These are phyloP conservation scores for Pandion haliaetus DNA, from an alignment of 2,113 vertebrate species.

Conservation along the genomic window DNA sequence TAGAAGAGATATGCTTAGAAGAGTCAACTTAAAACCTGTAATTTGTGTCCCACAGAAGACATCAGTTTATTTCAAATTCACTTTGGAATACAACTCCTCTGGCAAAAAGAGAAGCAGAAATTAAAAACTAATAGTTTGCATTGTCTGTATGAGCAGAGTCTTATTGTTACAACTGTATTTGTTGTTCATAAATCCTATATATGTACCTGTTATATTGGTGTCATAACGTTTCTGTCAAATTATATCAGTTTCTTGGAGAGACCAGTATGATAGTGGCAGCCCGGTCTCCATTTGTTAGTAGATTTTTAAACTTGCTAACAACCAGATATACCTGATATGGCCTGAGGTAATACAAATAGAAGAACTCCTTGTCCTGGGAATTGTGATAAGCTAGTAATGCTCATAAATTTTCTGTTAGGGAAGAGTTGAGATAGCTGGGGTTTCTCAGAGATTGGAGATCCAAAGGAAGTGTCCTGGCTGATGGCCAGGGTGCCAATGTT, in stretches of 20 bases:
- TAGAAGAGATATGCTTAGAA: background rate
- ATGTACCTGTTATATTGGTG: background rate
- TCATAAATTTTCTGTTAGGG: background rate
- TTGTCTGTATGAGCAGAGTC: background rate
- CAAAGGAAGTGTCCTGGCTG: background rate
- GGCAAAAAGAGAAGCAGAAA: background rate
- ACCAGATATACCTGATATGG: background rate
- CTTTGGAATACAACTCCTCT: background rate
- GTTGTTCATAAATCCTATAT: background rate
- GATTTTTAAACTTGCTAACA: background rate
- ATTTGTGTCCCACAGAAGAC: background rate
- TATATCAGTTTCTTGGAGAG: background rate
- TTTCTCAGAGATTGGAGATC: background rate
- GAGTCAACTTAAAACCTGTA: background rate
- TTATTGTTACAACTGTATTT: background rate
- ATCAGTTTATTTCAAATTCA: background rate
- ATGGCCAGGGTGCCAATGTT: background rate
- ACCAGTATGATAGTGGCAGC: background rate
- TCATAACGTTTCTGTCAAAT: background rate
- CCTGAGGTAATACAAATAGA: background rate
- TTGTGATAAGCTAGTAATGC: background rate
- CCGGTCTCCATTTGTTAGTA: background rate
- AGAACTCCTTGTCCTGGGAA: background rate
- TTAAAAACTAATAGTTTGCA: background rate
- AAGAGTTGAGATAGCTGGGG: background rate